Evolutionary conservation across 2,113 vertebrate species (phyloP).

Genomic region (Podarcis muralis): DNA sequence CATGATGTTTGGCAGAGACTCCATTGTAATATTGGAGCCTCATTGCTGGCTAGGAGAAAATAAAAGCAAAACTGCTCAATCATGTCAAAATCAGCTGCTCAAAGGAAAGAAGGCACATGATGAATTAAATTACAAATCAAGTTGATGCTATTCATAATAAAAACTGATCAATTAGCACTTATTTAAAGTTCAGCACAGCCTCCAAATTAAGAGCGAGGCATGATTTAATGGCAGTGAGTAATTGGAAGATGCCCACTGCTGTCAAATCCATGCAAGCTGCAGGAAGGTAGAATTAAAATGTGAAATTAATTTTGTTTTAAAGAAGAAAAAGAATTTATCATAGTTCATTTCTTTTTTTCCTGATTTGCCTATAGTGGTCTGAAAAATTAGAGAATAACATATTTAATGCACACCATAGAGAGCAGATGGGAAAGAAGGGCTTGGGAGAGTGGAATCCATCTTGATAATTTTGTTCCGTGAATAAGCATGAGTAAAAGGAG

Average conservation of each 20-base stretch:
- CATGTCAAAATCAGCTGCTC: not conserved
- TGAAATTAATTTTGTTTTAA: not conserved
- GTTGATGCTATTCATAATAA: conserved; percentile 29
- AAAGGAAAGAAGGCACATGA: not conserved
- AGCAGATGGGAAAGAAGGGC: not conserved
- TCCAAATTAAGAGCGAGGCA: conserved; percentile 22
- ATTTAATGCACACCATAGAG: not conserved
- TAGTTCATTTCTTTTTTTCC: not conserved
- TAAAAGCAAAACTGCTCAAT: not conserved
- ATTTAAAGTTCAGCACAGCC: conserved; percentile 2
- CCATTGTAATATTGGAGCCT: not conserved
- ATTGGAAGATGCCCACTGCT: conserved; percentile 13
- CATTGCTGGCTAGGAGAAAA: not conserved
- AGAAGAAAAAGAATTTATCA: not conserved
- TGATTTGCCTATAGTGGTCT: not conserved
- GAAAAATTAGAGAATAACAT: not conserved
- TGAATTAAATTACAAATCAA: conserved; percentile 31
- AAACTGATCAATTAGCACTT: conserved; percentile 21
- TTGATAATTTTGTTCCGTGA: not conserved
- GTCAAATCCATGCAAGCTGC: conserved; percentile 14
- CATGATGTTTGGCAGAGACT: not conserved
- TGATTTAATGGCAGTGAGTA: conserved; percentile 18
- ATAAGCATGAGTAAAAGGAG: not conserved
- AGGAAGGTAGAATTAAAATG: not conserved
- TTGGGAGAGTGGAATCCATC: not conserved